Percentiles rank a stretch among this genome's conserved stretches.
phyloP scores from a whole-genome alignment of 2,797 vertebrate genomes.

The Thalassophryne amazonica region DNA sequence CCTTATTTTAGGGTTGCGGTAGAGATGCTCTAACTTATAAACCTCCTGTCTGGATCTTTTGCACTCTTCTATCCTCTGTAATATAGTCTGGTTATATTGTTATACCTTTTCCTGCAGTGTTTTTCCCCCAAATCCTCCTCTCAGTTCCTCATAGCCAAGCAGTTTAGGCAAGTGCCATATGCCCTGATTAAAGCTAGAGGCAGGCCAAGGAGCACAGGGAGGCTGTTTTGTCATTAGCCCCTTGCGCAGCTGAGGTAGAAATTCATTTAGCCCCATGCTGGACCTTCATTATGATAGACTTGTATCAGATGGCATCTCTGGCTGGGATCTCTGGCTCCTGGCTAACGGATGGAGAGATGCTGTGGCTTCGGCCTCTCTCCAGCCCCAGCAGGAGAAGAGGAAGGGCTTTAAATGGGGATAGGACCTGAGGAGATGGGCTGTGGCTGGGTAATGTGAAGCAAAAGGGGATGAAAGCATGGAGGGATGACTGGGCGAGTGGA shows the following conservation, averaged over 20 bases:
- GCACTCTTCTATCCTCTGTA: background rate
- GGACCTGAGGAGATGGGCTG: conserved; percentile 46
- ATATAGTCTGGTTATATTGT: conserved; percentile 6
- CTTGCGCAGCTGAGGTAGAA: conserved; percentile 92
- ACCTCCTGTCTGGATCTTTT: background rate
- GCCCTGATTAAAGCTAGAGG: conserved; percentile 87
- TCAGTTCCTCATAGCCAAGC: conserved; percentile 71
- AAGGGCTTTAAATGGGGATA: conserved; percentile 60
- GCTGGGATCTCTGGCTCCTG: conserved; percentile 84
- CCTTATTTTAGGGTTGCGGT: background rate
- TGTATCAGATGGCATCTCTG: conserved; percentile 93
- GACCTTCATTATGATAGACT: conserved; percentile 99
- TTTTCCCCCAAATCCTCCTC: conserved; percentile 24
- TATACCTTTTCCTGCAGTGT: conserved; percentile 11
- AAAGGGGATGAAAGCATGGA: conserved; percentile 23
- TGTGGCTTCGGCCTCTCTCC: conserved; percentile 77
- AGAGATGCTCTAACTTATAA: conserved; percentile 6
- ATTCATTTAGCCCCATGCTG: conserved; percentile 99
- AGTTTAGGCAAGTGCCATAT: conserved; percentile 90
- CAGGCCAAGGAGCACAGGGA: conserved; percentile 87
- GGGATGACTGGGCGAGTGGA: conserved; percentile 8
- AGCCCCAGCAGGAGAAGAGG: conserved; percentile 78
- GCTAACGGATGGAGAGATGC: conserved; percentile 80
- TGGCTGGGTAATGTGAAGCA: conserved; percentile 29
- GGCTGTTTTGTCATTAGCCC: conserved; percentile 94